Conservation (phyloP, 2,113 vertebrate species). For the Lota lota region DNA sequence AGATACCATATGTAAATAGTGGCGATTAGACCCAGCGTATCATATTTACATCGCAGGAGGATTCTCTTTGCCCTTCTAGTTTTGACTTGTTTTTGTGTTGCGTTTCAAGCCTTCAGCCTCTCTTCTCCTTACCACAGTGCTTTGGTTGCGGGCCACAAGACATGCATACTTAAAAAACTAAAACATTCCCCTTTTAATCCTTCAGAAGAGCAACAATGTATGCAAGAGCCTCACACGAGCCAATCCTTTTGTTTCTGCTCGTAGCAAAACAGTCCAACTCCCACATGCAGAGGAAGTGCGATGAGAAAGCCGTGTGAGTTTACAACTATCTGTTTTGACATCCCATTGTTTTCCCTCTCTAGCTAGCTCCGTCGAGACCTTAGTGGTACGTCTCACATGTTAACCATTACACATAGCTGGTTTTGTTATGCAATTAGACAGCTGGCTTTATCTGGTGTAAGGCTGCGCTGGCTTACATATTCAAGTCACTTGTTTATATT, state of each 20-base stretch:
- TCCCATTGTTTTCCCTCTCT: constrained; percentile 62
- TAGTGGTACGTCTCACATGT: constrained; percentile 65
- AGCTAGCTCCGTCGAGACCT: constrained; percentile 55
- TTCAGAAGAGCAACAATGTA: constrained; percentile 20
- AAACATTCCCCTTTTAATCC: constrained; percentile 7
- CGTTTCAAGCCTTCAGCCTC: not conserved
- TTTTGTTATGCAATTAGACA: constrained; percentile 66
- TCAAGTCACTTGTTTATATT: constrained; percentile 77
- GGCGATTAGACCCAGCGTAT: not conserved
- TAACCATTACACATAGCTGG: constrained; percentile 65
- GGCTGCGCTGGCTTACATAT: constrained; percentile 74
- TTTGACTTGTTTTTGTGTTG: not conserved
- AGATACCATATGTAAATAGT: not conserved
- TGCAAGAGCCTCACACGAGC: constrained; percentile 39
- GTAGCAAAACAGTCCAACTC: constrained; percentile 48
- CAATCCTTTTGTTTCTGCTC: constrained; percentile 53
- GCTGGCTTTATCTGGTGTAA: constrained; percentile 81
- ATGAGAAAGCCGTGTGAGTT: constrained; percentile 51
- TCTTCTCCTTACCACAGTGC: not conserved
- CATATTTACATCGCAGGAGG: not conserved
- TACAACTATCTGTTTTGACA: constrained; percentile 59
- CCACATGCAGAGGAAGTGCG: constrained; percentile 39
- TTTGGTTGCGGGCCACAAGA: constrained; percentile 7
- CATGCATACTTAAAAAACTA: constrained; percentile 12
- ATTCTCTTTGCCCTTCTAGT: not conserved